Evolutionary conservation across 2,113 vertebrate species (phyloP), one percentile per base, ranked within the genome.

Genomic region (Myotis yumanensis): DNA sequence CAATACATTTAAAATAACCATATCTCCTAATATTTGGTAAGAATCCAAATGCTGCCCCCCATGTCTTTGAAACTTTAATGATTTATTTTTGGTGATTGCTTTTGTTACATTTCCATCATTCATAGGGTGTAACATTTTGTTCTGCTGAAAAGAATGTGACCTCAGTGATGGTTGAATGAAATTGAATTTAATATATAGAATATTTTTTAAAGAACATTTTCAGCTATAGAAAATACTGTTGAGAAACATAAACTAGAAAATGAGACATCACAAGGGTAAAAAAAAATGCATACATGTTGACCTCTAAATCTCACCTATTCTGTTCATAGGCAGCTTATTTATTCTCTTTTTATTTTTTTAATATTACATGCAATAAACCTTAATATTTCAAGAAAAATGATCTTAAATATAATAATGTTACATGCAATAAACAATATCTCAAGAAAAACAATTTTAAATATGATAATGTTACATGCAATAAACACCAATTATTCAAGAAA

Each of bases 1-100:
- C 59, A 90, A 54, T 66, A 89, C 3, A 48, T 93, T 35, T 54
- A 90, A 95, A 91, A 68, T 90, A 97, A 94, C 66, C 89, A 32
- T 89, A 96, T n/a, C 14, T 75, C 62, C 15, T 96, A 73, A 76
- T 14, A 30, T 68, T 87, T 89, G 2, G 32, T 91, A 79, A 77
- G 22, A 86, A 10, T 37, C 11, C 66, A 87, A 80, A 62, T 57
- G 22, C 7, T 86, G 40, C 77, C 52, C 32, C 17, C 5, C 23
- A 23, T 68, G 22, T 37, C 23, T 69, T 86, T 57, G 22, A 51
- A 5, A 91, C 2, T 35, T 37, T 43, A 30, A n/a, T 23, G 1
- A 37, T 69, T 64, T 73, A 37, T 43, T 86, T 93, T 89, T 71
- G 16, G 2, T 48, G 28, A 87, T 51, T 76, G 57, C 17, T 93